Evolutionary conservation across 2,113 vertebrate genomes (phyloP), one percentile per base, ranked within the genome.

Genomic region (Nannobrachium achirus): DNA sequence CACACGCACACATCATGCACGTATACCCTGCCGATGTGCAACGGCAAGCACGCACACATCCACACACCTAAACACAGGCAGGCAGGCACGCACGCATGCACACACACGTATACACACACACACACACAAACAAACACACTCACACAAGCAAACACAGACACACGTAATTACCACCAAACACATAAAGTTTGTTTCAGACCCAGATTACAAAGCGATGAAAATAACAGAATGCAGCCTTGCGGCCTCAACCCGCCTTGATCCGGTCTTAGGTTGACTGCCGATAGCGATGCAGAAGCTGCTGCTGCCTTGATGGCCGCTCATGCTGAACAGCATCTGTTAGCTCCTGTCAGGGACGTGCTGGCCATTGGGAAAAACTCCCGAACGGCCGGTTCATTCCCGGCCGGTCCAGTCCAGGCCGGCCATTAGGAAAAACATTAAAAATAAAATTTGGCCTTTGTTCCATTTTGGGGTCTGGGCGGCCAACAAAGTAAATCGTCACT

Each of bases 301-400:
- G 71, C 81, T n/a, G n/a, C n/a, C n/a, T 70, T 70, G 76, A 78
- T 73, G 41, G 40, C 7, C 25, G 49, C 56, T 56, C 69, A 76
- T 63, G 79, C 61, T 78, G 70, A 71, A 68, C 55, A 64, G 56
- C 69, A 76, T 69, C 66, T 63, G 59, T 75, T 70, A 78, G 76
- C 50, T 39, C 25, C 25, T 33, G 25, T 33, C n/a, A n/a, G n/a
- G n/a, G n/a, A n/a, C n/a, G n/a, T n/a, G n/a, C n/a, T n/a, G n/a
- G n/a, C n/a, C n/a, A n/a, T n/a, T n/a, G n/a, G n/a, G n/a, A n/a
- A n/a, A n/a, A n/a, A n/a, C n/a, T n/a, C n/a, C n/a, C n/a, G n/a
- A n/a, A n/a, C n/a, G n/a, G n/a, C n/a, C n/a, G n/a, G n/a, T n/a
- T n/a, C n/a, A n/a, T n/a, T n/a, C n/a, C n/a, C n/a, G n/a, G n/a